Percentiles rank a stretch among this genome's conserved stretches.
Conservation (phyloP, 2,888 invertebrate genomes). For the Diogma glabrata region DNA sequence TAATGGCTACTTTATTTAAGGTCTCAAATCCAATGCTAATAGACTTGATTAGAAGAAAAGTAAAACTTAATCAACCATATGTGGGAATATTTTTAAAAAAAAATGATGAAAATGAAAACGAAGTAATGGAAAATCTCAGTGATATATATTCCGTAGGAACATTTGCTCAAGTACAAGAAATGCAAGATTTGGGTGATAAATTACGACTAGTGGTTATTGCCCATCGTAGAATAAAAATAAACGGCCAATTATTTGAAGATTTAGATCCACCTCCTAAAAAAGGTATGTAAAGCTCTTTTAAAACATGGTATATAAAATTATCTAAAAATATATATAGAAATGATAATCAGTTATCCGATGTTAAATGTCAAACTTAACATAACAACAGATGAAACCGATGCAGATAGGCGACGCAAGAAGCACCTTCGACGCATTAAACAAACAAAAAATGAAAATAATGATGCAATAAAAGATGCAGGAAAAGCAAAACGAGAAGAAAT, state of each 20-base stretch:
- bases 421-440: constrained; percentile 18
- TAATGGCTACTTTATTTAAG: constrained; percentile 44
- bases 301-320: neutral
- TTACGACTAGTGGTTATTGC: constrained; percentile 89
- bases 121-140: constrained; percentile 68
- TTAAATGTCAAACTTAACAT: constrained; percentile 74
- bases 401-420: constrained; percentile 40
- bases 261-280: constrained; percentile 42
- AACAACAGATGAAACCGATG: constrained; percentile 62
- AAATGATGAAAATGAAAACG: constrained; percentile 76
- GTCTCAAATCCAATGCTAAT: constrained; percentile 77
- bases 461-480: neutral
- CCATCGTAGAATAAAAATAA: constrained; percentile 74
- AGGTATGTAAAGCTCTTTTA: constrained; percentile 14
- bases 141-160: constrained; percentile 88
- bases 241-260: constrained; percentile 67
- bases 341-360: constrained; percentile 73
- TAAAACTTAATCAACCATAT: constrained; percentile 92
- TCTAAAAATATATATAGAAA: no score
- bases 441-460: constrained; percentile 5
- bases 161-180: constrained; percentile 95
- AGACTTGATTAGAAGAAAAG: constrained; percentile 82
- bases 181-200: constrained; percentile 89
- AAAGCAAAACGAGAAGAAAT: constrained; percentile 16
- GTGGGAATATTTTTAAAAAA: constrained; percentile 93